Evolutionary conservation across 2,797 vertebrate genomes (phyloP).

Genomic region (Momotus momota): DNA sequence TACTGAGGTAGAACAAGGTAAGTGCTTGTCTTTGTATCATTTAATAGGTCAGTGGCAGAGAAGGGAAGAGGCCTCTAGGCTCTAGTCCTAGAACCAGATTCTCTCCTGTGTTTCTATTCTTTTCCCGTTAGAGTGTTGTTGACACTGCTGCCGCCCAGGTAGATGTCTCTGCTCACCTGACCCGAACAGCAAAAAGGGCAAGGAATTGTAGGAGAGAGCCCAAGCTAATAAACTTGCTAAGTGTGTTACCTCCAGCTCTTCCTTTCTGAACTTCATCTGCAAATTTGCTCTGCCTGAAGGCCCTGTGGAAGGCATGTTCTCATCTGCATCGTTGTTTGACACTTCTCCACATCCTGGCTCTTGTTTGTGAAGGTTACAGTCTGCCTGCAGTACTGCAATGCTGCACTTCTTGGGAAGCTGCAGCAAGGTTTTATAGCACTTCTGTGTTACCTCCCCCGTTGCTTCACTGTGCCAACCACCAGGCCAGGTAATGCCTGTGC

Average conservation of each 20-base stretch:
- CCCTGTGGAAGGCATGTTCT: background rate
- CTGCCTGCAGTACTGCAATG: background rate
- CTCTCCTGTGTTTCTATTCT: background rate
- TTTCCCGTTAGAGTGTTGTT: background rate
- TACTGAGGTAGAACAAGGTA: background rate
- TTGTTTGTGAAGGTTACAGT: background rate
- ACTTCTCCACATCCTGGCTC: rapidly evolving
- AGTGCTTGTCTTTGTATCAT: background rate
- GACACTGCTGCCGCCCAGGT: background rate
- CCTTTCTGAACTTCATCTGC: background rate
- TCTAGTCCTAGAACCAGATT: background rate
- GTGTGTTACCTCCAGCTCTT: background rate
- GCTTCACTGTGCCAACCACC: background rate
- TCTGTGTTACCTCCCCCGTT: background rate
- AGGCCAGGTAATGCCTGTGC: background rate
- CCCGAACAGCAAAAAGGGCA: background rate
- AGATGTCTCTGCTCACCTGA: background rate
- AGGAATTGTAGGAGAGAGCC: background rate
- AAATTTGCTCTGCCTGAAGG: background rate
- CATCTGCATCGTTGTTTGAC: background rate
- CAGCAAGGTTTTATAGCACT: background rate
- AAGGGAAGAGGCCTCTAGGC: background rate
- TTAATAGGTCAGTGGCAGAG: background rate
- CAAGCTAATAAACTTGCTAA: background rate
- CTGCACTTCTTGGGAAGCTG: background rate